phyloP scores from a whole-genome alignment of 2,888 invertebrate genomes.

The Liopterus haemorrhoidalis region DNA sequence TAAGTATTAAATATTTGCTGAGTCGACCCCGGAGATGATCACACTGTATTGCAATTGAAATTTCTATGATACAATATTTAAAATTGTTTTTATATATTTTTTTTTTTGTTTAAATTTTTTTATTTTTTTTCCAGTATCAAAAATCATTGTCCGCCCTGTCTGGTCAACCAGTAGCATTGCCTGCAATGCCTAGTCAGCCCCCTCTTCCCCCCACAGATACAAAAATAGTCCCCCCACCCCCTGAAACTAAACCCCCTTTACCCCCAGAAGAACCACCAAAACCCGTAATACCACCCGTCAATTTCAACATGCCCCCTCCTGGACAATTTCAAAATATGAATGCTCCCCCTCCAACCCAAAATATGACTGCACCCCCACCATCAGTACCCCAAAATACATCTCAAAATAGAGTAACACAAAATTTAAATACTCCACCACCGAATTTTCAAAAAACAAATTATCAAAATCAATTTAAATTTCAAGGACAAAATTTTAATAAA shows the following conservation, averaged over 20 bases:
- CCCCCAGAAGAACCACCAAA: constrained; percentile 41
- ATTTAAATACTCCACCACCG: constrained; percentile 35
- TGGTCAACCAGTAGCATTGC: constrained; percentile 22
- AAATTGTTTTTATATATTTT: constrained; percentile 14
- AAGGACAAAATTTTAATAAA: too few relatives aligned
- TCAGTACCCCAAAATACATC: constrained; percentile 32
- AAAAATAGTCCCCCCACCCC: constrained; percentile 44
- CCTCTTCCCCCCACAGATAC: constrained; percentile 44
- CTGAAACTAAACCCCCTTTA: constrained; percentile 44
- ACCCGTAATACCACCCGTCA: constrained; percentile 10
- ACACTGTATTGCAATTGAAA: too few relatives aligned
- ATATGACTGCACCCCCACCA: constrained; percentile 17
- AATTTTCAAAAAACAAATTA: too few relatives aligned
- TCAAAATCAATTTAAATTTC: background rate
- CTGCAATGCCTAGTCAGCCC: constrained; percentile 31
- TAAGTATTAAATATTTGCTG: too few relatives aligned
- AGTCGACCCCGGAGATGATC: too few relatives aligned
- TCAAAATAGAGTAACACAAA: constrained; percentile 38
- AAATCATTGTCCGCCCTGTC: constrained; percentile 46
- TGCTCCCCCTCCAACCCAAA: constrained; percentile 24
- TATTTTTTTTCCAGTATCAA: constrained; percentile 47
- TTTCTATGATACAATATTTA: constrained; percentile 6
- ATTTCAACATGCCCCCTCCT: constrained; percentile 20
- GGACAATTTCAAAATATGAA: constrained; percentile 23
- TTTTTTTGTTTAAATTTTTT: constrained; percentile 5